Percentiles rank a stretch among this genome's conserved stretches.
Evolutionary conservation across 2,113 vertebrate species (phyloP).

Genomic region (Heliornis fulica): DNA sequence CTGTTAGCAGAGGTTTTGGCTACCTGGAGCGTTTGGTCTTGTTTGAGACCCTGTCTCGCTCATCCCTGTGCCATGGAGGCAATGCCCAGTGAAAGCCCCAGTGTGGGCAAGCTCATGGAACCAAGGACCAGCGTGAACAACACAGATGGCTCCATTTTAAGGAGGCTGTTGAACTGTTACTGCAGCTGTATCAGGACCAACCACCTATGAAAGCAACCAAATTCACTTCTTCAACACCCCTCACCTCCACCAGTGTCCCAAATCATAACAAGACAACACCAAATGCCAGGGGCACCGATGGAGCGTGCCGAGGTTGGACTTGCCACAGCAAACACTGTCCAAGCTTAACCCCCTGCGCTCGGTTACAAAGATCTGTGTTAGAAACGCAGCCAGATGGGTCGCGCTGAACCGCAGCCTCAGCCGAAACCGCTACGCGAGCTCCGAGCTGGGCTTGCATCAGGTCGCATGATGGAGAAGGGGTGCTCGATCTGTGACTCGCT

Average conservation of each 20-base stretch:
- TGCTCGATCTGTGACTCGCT: neutral
- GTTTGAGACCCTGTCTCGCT: accelerated
- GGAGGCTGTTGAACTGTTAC: neutral
- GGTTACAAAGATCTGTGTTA: accelerated
- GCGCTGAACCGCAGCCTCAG: neutral
- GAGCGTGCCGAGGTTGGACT: accelerated
- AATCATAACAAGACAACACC: accelerated
- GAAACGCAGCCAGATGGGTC: neutral
- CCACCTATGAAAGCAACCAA: neutral
- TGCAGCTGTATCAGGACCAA: neutral
- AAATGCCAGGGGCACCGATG: neutral
- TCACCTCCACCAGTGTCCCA: neutral
- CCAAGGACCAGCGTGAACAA: neutral
- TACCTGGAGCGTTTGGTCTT: accelerated
- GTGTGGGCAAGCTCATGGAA: neutral
- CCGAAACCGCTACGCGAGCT: neutral
- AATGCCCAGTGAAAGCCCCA: neutral
- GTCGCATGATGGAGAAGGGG: neutral
- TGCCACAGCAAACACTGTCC: neutral
- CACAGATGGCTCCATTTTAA: neutral
- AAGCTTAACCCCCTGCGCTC: accelerated
- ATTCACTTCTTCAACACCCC: neutral
- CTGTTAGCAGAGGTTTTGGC: neutral
- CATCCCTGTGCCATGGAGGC: neutral
- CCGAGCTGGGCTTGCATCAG: neutral